A percentile compares a stretch with the other conserved stretches of the same genome.
Conservation (phyloP, 2,113 vertebrate genomes). For the Nannospalax galili region DNA sequence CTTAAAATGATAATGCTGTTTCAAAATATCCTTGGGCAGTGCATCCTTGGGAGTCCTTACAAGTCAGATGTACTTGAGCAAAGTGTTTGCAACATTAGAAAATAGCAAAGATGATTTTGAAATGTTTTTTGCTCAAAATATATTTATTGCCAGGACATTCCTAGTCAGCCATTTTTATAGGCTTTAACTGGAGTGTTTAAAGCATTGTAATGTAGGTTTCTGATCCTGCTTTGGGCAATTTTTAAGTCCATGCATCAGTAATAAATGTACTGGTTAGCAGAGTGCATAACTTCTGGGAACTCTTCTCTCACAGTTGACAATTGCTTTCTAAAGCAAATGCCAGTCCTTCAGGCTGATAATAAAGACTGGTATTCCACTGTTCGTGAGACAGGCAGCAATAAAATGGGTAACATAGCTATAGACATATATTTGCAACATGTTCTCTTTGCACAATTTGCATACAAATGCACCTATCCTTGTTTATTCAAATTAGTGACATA, state of each 20-base stretch:
- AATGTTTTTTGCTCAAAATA: slow-evolving; percentile 50
- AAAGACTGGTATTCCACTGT: background rate
- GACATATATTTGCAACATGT: slow-evolving; percentile 14
- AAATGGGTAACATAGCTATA: background rate
- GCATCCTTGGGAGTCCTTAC: background rate
- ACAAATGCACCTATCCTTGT: background rate
- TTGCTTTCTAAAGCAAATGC: slow-evolving; percentile 43
- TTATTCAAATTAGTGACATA: background rate
- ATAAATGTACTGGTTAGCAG: background rate
- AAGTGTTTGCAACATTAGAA: slow-evolving; percentile 38
- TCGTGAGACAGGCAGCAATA: background rate
- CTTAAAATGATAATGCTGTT: background rate
- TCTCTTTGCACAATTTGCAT: background rate
- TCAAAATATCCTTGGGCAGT: background rate
- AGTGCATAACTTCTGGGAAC: background rate
- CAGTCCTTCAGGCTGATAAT: background rate
- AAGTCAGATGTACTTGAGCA: background rate
- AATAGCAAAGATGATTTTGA: slow-evolving; percentile 13
- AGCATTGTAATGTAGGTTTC: background rate
- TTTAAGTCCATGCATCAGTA: background rate
- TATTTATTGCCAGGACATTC: slow-evolving; percentile 33
- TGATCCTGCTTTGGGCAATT: background rate
- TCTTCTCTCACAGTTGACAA: background rate
- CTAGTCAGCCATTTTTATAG: background rate
- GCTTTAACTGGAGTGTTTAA: background rate